Base-by-base conservation (phyloP, 2,888 invertebrate species). In the Drosophila colorata region DNA sequence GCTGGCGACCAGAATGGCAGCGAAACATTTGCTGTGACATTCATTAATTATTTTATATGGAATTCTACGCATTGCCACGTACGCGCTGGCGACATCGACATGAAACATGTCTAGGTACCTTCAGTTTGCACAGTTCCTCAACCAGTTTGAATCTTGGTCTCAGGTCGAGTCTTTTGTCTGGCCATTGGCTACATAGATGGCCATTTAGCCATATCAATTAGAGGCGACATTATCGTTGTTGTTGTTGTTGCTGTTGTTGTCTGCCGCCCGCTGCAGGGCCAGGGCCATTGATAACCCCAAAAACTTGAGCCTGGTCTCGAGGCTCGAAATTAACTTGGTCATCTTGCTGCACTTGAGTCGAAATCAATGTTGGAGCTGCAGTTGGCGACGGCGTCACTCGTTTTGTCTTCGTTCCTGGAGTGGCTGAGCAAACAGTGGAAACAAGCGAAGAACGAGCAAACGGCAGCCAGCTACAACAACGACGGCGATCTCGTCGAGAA, bases 1-100 rank as follows among this genome's bases (percentile, higher is more conserved):
- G 52, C 58, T 48, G 51, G 23, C 55, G 41, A 43, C 56, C 35
- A 60, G 81, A 64, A 64, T 79, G 82, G 69, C 75, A 69, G 70
- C 67, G 55, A 89, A 80, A 87, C 89, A 90, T 88, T 89, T 78
- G 87, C 91, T 90, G 87, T 90, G 89, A 91, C 90, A 91, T 90
- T 90, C 90, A 91, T 90, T 90, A 91, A 90, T 90, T 90, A 90
- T 90, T 90, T 90, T 90, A 90, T 90, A 89, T 90, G 88, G 88
- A 90, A 91, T 90, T 86, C 80, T 88, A 80, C 84, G 86, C 90
- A 90, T 91, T 87, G 86, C 91, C 90, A 90, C 91, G 91, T 90
- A 90, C 90, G 74, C 69, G 80, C 70, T 89, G 90, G 90, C 90
- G 90, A 90, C 90, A 90, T 88, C 89, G 87, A 90, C 90, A 90